Percentiles rank a stretch among this genome's conserved stretches.
These are phyloP conservation scores for Drosophila kepulauana DNA, from an alignment of 1,140 invertebrate genomes.

Conservation along the genomic window DNA sequence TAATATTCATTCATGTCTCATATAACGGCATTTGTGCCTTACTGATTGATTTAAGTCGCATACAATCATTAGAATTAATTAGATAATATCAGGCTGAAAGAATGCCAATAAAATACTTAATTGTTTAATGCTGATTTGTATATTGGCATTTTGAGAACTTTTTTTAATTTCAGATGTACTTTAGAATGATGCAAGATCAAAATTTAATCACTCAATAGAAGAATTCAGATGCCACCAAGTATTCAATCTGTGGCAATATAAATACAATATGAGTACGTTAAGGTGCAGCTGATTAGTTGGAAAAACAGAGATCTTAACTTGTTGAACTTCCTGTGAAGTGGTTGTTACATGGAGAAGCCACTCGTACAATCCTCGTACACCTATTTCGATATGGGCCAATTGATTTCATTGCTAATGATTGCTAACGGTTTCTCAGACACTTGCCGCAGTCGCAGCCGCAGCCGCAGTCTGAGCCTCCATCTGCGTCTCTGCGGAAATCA, in stretches of 20 bases:
- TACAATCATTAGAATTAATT: too few relatives aligned
- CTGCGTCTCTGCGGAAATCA: slow-evolving; percentile 59
- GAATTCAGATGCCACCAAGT: slow-evolving; percentile 8
- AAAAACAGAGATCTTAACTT: slow-evolving; percentile 54
- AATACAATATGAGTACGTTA: slow-evolving; percentile 10
- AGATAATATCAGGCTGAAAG: background rate
- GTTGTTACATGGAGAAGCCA: slow-evolving; percentile 29
- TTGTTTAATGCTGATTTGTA: background rate
- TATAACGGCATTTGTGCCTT: too few relatives aligned
- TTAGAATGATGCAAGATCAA: background rate
- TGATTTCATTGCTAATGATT: slow-evolving; percentile 79
- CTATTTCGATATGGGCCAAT: slow-evolving; percentile 77
- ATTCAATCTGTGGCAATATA: slow-evolving; percentile 16
- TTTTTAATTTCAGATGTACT: slow-evolving; percentile 4
- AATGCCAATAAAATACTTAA: background rate
- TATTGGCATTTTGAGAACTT: background rate
- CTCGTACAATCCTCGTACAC: slow-evolving; percentile 39
- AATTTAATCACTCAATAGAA: slow-evolving; percentile 27
- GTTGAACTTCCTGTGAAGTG: slow-evolving; percentile 71
- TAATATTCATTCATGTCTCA: too few relatives aligned
- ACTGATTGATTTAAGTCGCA: too few relatives aligned
- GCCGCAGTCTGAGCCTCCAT: background rate
- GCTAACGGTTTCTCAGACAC: slow-evolving; percentile 77
- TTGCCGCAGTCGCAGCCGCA: slow-evolving; percentile 43
- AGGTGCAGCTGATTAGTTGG: slow-evolving; percentile 55